Evolutionary conservation across 2,888 invertebrate species (phyloP), one percentile per base, ranked within the genome.

Genomic region (Melinopterus prodromus): DNA sequence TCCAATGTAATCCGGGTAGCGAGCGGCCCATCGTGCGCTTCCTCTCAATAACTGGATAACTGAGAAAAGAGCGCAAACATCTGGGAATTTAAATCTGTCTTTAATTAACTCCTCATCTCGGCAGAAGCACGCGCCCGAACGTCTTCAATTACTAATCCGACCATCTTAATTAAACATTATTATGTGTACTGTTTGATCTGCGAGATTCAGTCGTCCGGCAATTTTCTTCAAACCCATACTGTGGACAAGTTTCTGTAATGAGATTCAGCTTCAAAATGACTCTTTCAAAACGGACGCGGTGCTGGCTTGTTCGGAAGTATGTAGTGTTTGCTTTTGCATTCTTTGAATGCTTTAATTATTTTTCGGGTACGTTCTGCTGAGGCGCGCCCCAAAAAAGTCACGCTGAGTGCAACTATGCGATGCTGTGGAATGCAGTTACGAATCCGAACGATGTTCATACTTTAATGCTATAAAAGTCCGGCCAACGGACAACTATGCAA

Each of bases 21-120:
- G 80, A 26, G 76, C 74, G 71, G 71, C 77, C 77, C 78, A 76
- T 78, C 80, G 76, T 78, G 76, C 77, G 71, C 35, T 69, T 80
- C 77, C 79, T 78, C 78, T 81, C 82, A 81, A 82, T 80, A 82
- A 81, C 78, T 81, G 80, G 37, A 74, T 74, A 35, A 36, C 74
- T 37, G 74, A 26, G 74, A 81, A 79, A 82, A 81, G 81, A 82
- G 80, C 78, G 80, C 81, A 82, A 82, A 82, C 82, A 82, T 81
- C 81, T 81, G 81, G 82, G 77, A 74, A 80, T 80, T 79, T 78
- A 79, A 80, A 82, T 82, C 81, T 81, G 80, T 79, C 81, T 81
- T 83, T 83, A 82, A 83, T 83, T 83, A 83, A 83, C 80, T 83
- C 82, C 80, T 79, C 82, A 77, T 79, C 79, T 69, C 76, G 53